Evolutionary conservation across 1,140 invertebrate species (phyloP).

Genomic region (Leucophenga varia): DNA sequence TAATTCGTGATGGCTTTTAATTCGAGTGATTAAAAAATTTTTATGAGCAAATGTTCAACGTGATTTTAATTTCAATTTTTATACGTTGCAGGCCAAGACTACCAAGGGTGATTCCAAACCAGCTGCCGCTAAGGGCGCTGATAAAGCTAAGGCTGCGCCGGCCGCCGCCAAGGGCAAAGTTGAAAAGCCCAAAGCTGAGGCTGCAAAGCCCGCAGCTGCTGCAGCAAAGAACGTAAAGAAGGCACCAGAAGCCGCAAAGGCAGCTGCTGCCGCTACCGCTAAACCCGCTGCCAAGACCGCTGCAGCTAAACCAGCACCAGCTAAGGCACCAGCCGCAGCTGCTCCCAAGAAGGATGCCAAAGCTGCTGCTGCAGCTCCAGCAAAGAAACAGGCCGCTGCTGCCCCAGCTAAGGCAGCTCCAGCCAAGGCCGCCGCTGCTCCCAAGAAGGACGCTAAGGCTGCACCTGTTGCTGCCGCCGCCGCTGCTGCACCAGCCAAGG

Average conservation of each 20-base stretch:
- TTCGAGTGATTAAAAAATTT: not conserved
- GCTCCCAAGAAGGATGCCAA: conserved; percentile 7
- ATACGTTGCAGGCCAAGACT: conserved; percentile 37
- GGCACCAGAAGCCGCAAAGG: conserved; percentile 46
- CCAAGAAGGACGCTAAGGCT: conserved; percentile 58
- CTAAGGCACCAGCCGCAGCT: conserved; percentile 20
- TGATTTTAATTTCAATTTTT: conserved; percentile 8
- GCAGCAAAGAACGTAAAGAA: conserved; percentile 54
- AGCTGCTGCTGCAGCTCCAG: conserved; percentile 27
- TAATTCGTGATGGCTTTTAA: not conserved
- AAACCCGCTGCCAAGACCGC: conserved; percentile 30
- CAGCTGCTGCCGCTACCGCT: conserved; percentile 36
- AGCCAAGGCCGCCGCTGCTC: conserved; percentile 41
- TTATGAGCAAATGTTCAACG: conserved; percentile 1
- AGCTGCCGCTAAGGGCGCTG: conserved; percentile 45
- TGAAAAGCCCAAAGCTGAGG: conserved; percentile 54
- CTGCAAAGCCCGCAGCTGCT: conserved; percentile 47
- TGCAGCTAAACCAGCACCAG: conserved; percentile 17
- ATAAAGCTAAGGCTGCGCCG: conserved; percentile 45
- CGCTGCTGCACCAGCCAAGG: conserved; percentile 34
- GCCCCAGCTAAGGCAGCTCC: conserved; percentile 26
- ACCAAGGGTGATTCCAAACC: conserved; percentile 48
- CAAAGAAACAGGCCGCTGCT: conserved; percentile 36
- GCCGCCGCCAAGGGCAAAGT: conserved; percentile 55
- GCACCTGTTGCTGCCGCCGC: conserved; percentile 30